These are phyloP conservation scores for Melanargia galathea DNA, from an alignment of 2,888 invertebrate genomes.

Conservation along the genomic window DNA sequence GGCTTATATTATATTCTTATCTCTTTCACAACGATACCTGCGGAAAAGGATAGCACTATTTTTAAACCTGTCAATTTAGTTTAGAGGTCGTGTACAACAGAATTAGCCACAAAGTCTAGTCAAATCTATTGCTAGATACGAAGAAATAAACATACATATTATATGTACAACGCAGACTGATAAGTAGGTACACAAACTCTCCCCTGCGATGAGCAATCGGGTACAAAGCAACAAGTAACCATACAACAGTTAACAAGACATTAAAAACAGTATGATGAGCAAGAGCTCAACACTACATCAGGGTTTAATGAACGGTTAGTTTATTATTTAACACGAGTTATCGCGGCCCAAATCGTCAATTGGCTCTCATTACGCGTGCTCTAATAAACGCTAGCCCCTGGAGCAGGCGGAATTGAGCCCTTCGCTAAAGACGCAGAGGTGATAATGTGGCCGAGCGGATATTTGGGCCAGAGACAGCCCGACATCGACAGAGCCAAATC, in stretches of 20 bases:
- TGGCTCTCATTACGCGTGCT: slow-evolving; percentile 27
- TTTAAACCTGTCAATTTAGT: too few species aligned
- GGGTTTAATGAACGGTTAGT: not conserved
- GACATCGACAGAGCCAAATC: slow-evolving; percentile 77
- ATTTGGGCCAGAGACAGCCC: slow-evolving; percentile 66
- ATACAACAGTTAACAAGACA: not conserved
- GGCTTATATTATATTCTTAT: too few species aligned
- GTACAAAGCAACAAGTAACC: not conserved
- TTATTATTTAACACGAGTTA: slow-evolving; percentile 5
- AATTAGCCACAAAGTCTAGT: too few species aligned
- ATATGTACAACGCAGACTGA: too few species aligned
- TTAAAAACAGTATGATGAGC: not conserved
- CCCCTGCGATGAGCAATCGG: too few species aligned
- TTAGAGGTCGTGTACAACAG: too few species aligned
- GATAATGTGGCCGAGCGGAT: not conserved
- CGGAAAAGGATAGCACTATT: too few species aligned
- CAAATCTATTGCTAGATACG: too few species aligned
- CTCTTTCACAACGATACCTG: too few species aligned
- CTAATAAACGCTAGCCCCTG: slow-evolving; percentile 20
- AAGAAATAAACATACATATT: too few species aligned
- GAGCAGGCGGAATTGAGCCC: not conserved
- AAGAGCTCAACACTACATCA: not conserved
- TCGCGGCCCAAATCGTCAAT: slow-evolving; percentile 8
- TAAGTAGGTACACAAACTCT: too few species aligned
- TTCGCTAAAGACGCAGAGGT: not conserved